Percentiles rank a stretch among this genome's conserved stretches.
Conservation (phyloP, 2,888 invertebrate species). For the Rhaphigaster nebulosa region DNA sequence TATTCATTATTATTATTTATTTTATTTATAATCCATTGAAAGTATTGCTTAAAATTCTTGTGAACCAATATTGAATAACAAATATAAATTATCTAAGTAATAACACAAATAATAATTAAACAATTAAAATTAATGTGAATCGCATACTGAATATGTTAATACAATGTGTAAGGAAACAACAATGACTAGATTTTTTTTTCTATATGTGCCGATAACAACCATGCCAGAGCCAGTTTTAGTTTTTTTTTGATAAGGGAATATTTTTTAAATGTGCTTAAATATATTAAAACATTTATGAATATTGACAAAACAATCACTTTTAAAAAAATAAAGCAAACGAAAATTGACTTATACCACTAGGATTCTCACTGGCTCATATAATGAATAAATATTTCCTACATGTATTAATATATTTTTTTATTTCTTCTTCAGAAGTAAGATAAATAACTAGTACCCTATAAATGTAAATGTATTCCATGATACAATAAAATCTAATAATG, state of each 20-base stretch:
- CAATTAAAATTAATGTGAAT: neutral
- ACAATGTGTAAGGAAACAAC: neutral
- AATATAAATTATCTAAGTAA: neutral
- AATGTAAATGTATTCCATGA: neutral
- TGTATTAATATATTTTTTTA: neutral
- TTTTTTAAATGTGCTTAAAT: too few relatives aligned
- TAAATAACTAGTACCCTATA: neutral
- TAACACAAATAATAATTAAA: neutral
- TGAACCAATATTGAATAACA: neutral
- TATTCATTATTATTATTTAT: neutral
- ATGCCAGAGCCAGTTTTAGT: too few relatives aligned
- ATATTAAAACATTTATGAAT: too few relatives aligned
- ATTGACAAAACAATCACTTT: too few relatives aligned
- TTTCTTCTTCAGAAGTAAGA: neutral
- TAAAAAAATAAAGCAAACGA: too few relatives aligned
- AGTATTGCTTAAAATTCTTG: neutral
- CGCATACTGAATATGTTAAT: neutral
- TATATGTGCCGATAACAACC: too few relatives aligned
- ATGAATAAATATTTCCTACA: neutral
- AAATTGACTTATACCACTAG: too few relatives aligned
- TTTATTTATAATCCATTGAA: neutral
- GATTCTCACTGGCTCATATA: too few relatives aligned
- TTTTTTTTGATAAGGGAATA: too few relatives aligned
- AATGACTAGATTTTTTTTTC: slow-evolving; percentile 2
- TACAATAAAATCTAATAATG: neutral